Evolutionary conservation across 2,113 vertebrate genomes (phyloP).

Genomic region (Scolopax mira): DNA sequence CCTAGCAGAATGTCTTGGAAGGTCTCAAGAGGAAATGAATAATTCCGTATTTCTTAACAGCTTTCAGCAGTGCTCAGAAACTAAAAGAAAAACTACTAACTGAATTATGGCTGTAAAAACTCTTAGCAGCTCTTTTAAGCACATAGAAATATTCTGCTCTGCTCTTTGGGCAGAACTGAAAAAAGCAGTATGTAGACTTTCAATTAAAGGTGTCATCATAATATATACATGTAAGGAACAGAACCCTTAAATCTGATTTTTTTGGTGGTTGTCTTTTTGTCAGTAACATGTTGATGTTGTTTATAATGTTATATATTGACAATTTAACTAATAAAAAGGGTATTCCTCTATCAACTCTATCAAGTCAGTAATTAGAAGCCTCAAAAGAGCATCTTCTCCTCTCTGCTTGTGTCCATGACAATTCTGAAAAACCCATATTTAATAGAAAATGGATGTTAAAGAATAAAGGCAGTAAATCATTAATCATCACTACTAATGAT

Average conservation of each 20-base stretch:
- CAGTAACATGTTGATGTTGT: not conserved
- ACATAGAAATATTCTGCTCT: not conserved
- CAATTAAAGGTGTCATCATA: not conserved
- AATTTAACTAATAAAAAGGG: not conserved
- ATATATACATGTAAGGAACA: not conserved
- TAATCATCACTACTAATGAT: not conserved
- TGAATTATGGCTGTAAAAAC: not conserved
- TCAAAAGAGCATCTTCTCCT: not conserved
- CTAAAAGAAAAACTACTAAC: not conserved
- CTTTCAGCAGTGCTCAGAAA: not conserved
- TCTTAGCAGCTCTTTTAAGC: not conserved
- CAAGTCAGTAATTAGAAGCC: not conserved
- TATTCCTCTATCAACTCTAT: not conserved
- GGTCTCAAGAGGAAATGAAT: constrained; percentile 2
- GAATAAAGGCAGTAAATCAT: not conserved
- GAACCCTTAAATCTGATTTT: not conserved
- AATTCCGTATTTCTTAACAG: not conserved
- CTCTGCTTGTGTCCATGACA: not conserved
- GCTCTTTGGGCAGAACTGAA: not conserved
- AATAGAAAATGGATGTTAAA: not conserved
- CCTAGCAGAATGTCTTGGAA: not conserved
- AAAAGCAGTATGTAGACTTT: not conserved
- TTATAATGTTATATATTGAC: not conserved
- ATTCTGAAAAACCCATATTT: not conserved
- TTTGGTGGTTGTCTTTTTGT: not conserved